Conservation (phyloP, 2,888 invertebrate species). For the Osmoderma eremita region DNA sequence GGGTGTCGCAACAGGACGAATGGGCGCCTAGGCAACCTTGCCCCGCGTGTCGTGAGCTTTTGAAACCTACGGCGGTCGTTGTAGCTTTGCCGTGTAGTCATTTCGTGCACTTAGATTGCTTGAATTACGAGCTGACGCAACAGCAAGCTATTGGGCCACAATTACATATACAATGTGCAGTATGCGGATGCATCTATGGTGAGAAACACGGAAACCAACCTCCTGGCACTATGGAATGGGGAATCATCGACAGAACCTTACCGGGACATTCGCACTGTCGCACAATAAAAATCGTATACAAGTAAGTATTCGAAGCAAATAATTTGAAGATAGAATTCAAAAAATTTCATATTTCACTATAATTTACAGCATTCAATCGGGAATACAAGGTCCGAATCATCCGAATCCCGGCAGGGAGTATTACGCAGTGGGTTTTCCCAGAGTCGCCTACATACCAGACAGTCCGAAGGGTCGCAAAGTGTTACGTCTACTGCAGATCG, state of each 20-base stretch:
- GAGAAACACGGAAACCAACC: slow-evolving; percentile 85
- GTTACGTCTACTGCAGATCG: slow-evolving; percentile 77
- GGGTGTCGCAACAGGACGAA: slow-evolving; percentile 72
- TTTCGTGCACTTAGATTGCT: slow-evolving; percentile 82
- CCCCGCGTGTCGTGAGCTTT: slow-evolving; percentile 74
- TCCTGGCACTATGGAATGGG: slow-evolving; percentile 85
- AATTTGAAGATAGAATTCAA: not conserved
- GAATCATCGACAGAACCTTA: slow-evolving; percentile 73
- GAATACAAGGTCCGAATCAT: slow-evolving; percentile 82
- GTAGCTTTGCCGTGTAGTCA: slow-evolving; percentile 80
- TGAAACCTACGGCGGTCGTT: slow-evolving; percentile 68
- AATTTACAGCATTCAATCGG: slow-evolving; percentile 79
- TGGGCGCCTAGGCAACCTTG: slow-evolving; percentile 78
- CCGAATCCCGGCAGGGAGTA: slow-evolving; percentile 86
- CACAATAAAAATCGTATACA: slow-evolving; percentile 86
- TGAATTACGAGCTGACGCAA: slow-evolving; percentile 78
- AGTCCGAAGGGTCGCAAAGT: slow-evolving; percentile 82
- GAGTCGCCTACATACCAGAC: slow-evolving; percentile 85
- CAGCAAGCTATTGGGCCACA: slow-evolving; percentile 66
- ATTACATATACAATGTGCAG: slow-evolving; percentile 85
- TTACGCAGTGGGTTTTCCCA: slow-evolving; percentile 88
- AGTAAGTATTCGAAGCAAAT: slow-evolving; percentile 67
- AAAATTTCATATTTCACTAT: slow-evolving; percentile 15
- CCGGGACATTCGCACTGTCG: slow-evolving; percentile 75
- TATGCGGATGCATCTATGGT: slow-evolving; percentile 87